Percentiles rank a stretch among this genome's conserved stretches.
These are phyloP conservation scores for Gavia stellata DNA, from an alignment of 2,113 vertebrate genomes.

Conservation along the genomic window DNA sequence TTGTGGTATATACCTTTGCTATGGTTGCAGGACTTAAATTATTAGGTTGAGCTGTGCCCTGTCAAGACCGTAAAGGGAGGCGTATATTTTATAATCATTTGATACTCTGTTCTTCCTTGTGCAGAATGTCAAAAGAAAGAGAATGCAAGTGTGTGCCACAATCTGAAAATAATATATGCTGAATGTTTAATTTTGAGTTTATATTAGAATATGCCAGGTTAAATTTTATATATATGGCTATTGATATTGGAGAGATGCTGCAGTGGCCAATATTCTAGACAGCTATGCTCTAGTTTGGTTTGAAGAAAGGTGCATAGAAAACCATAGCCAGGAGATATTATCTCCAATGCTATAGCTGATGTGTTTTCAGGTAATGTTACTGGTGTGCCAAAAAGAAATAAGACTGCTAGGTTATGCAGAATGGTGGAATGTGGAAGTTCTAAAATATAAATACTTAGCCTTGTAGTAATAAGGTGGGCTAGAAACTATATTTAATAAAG, in stretches of 20 bases:
- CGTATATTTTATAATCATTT: not conserved
- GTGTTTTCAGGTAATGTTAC: not conserved
- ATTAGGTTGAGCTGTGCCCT: not conserved
- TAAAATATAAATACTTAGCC: not conserved
- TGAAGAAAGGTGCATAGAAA: not conserved
- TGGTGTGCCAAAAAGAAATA: not conserved
- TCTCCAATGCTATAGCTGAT: not conserved
- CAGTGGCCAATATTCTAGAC: not conserved
- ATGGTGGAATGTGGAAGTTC: not conserved
- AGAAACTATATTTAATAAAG: not conserved
- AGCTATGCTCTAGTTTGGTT: not conserved
- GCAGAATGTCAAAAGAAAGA: not conserved
- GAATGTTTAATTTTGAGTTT: not conserved
- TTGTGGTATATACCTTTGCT: not conserved
- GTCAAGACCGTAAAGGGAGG: not conserved
- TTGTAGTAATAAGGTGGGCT: not conserved
- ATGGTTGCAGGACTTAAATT: not conserved
- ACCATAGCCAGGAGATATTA: not conserved
- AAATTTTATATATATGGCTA: not conserved
- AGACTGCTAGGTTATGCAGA: not conserved
- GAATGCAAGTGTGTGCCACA: not conserved
- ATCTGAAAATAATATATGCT: not conserved
- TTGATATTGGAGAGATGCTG: not conserved
- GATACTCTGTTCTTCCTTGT: not conserved
- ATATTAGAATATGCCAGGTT: not conserved